Evolutionary conservation across 1,140 invertebrate species (phyloP), one percentile per base, ranked within the genome.

Genomic region (Heliconius hewitsoni): DNA sequence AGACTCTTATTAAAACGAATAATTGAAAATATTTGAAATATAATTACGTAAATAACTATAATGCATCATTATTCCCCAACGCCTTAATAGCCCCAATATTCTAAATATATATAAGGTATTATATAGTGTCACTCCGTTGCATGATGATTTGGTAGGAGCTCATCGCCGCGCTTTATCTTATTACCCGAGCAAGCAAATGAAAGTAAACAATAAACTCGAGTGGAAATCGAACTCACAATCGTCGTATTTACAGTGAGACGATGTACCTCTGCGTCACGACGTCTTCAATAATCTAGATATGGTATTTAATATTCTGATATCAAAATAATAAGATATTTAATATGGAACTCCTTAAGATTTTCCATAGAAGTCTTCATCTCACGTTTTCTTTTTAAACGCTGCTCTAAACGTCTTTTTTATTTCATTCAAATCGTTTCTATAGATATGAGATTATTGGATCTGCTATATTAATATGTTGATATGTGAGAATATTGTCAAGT

Each of bases 331-430:
- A 30, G 9, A 66, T 30, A 66, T 66, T 66, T 66, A 66, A 66
- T 66, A 66, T 30, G 8, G 27, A 30, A 11, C 23, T 66, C 27
- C 9, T 13, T 30, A 23, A 66, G 13, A 66, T 30, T 66, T 66
- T 66, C 60, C 27, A 66, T 13, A 66, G 60, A 66, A 66, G 3
- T 66, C 60, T 13, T 57, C 55, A 23, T 66, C 27, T 66, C 60
- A 66, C 60, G 60, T 66, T 66, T 66, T 66, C 60, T 66, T 66
- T 66, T 66, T 66, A 66, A 66, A 66, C 11, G 60, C 11, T n/a
- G 27, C 60, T 66, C 11, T 66, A 66, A 66, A 30, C 60, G 27
- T 16, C 11, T 66, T 66, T 66, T 66, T 66, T 66, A 66, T 30
- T 66, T 66, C 60, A 66, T 66, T 30, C 23, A 66, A 11, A 16